phyloP scores from a whole-genome alignment of 2,113 vertebrate species.

The Dendropsophus ebraccatus region DNA sequence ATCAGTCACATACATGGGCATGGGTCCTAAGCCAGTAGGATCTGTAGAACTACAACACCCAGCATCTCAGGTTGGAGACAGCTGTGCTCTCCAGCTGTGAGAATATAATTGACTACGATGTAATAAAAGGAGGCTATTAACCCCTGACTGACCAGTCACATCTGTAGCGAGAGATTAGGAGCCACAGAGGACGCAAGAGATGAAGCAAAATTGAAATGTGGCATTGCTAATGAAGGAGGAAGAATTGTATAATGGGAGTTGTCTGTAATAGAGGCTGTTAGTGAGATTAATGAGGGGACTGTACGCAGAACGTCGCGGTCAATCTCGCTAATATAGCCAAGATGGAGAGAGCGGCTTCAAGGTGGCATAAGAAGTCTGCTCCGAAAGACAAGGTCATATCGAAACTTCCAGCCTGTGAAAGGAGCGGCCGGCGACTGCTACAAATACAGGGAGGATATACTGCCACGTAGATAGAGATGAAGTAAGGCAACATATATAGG shows the following conservation, averaged over 20 bases:
- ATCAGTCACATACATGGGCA: no score
- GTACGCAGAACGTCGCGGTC: constrained; percentile 34
- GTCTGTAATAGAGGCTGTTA: constrained; percentile 48
- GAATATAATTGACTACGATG: background rate
- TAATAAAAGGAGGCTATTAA: background rate
- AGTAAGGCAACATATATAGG: background rate
- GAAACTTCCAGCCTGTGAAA: constrained; percentile 24
- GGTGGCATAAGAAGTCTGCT: constrained; percentile 28
- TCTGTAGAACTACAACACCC: background rate
- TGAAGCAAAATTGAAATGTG: constrained; percentile 50
- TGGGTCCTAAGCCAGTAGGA: no score
- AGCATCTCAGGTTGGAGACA: background rate
- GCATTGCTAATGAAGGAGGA: constrained; percentile 52
- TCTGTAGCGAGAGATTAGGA: background rate
- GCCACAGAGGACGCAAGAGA: background rate
- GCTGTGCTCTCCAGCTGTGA: no score
- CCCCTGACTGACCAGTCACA: background rate
- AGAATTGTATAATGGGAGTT: constrained; percentile 40
- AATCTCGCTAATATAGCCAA: constrained; percentile 44
- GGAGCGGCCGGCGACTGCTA: background rate
- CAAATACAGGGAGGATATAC: background rate
- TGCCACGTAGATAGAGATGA: background rate
- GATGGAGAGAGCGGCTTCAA: constrained; percentile 32
- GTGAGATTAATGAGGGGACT: constrained; percentile 52
- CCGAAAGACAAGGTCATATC: background rate